phyloP scores from a whole-genome alignment of 2,113 vertebrate species.

The Laticauda laticaudata region DNA sequence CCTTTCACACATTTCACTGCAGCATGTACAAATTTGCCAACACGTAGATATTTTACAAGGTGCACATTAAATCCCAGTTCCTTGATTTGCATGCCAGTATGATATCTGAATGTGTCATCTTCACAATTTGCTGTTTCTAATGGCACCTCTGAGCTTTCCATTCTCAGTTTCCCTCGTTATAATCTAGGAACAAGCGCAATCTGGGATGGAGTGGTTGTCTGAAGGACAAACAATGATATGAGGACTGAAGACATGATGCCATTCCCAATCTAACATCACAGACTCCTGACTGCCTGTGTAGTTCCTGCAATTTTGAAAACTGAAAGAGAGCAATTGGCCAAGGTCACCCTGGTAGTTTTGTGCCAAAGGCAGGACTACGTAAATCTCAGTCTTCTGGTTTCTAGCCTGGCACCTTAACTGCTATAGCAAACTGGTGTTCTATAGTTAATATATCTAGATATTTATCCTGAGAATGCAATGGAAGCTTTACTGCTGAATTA shows the following conservation, averaged over 20 bases:
- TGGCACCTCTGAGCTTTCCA: background rate
- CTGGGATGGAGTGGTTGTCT: background rate
- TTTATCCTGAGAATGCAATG: background rate
- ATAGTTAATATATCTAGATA: background rate
- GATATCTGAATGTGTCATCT: background rate
- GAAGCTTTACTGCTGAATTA: background rate
- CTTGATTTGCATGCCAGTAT: background rate
- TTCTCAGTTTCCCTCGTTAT: background rate
- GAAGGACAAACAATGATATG: background rate
- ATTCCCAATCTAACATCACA: background rate
- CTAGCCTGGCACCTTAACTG: background rate
- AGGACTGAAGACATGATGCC: background rate
- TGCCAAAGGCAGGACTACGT: background rate
- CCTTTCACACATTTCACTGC: background rate
- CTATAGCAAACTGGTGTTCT: background rate
- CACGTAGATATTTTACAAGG: background rate
- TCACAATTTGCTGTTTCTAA: background rate
- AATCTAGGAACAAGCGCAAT: background rate
- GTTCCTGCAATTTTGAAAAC: background rate
- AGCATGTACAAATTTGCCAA: background rate
- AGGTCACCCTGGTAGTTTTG: background rate
- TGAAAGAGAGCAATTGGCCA: background rate
- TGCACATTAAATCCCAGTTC: background rate
- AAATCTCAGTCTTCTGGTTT: background rate
- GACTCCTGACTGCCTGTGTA: background rate